phyloP scores from a whole-genome alignment of 2,797 vertebrate genomes.

The Hapalemur alaotrensis region DNA sequence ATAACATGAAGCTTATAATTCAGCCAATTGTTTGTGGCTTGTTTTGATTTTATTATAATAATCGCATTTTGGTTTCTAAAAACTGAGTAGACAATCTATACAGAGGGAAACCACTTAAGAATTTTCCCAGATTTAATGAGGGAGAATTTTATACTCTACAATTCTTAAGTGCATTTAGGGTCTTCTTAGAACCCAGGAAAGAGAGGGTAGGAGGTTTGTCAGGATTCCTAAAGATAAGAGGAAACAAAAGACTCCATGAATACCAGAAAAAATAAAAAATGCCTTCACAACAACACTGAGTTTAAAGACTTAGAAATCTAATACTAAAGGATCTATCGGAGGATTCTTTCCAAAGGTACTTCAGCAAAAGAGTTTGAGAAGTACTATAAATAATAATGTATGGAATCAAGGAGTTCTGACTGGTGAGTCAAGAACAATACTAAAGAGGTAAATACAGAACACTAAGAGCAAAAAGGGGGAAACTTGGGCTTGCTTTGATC shows the following conservation, averaged over 20 bases:
- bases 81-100: background rate
- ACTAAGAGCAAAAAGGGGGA: background rate
- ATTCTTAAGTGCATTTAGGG: background rate
- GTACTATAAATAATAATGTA: background rate
- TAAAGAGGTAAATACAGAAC: background rate
- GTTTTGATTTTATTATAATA: slow-evolving; percentile 27
- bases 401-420: background rate
- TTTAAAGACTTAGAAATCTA: background rate
- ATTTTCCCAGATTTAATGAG: slow-evolving; percentile 2
- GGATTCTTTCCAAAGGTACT: background rate
- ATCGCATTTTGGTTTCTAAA: slow-evolving; percentile 2
- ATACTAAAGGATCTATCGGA: background rate
- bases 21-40: background rate
- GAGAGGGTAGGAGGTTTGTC: background rate
- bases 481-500: background rate
- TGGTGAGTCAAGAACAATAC: background rate
- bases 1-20: background rate
- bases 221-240: background rate
- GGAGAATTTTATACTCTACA: background rate
- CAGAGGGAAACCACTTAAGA: background rate
- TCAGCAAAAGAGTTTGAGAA: background rate
- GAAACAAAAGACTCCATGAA: background rate
- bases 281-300: background rate
- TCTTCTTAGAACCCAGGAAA: background rate
- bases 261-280: background rate